Percentiles rank a stretch among this genome's conserved stretches.
These are phyloP conservation scores for Labeo calbasu DNA, from an alignment of 2,797 vertebrate genomes.

Conservation along the genomic window DNA sequence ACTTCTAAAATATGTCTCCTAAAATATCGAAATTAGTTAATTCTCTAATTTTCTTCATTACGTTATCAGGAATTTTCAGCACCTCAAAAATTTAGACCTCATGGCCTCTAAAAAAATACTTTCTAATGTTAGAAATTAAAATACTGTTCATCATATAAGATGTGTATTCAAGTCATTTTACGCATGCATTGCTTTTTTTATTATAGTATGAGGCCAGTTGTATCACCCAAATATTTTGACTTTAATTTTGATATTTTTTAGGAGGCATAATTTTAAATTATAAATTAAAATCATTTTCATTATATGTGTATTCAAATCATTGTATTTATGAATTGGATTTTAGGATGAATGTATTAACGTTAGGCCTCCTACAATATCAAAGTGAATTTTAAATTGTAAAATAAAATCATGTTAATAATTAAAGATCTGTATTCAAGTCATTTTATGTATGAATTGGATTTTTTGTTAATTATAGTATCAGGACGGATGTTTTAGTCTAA, in stretches of 20 bases:
- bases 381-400: too few species aligned
- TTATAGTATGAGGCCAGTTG: background rate
- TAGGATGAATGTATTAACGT: background rate
- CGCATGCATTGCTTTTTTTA: background rate
- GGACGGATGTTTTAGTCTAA: too few species aligned
- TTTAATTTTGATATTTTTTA: too few species aligned
- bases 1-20: background rate
- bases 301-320: background rate
- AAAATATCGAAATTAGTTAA: background rate
- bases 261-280: background rate
- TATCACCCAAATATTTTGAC: background rate
- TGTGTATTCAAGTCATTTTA: background rate
- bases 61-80: too few species aligned
- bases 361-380: background rate
- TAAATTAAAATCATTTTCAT: background rate
- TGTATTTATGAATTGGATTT: background rate
- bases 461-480: background rate
- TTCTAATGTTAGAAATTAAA: background rate
- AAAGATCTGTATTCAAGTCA: background rate
- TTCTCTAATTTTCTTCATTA: too few species aligned
- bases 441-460: background rate
- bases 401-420: too few species aligned
- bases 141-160: background rate
- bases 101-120: too few species aligned
- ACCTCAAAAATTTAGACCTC: too few species aligned